These are phyloP conservation scores for Lepidurus apus DNA, from an alignment of 1,140 invertebrate species.

Conservation along the genomic window DNA sequence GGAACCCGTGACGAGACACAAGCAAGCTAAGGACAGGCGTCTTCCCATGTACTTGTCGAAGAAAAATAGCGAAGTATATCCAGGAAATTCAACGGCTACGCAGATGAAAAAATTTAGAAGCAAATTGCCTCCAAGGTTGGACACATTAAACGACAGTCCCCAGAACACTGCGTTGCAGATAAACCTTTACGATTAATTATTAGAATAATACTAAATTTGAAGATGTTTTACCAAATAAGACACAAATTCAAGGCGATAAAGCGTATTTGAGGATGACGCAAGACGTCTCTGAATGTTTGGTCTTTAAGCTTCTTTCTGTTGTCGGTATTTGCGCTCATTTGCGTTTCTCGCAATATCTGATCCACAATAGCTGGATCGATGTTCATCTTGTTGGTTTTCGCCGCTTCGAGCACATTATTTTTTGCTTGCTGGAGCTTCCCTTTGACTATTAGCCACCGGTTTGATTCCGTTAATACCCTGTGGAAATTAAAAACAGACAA, in stretches of 20 bases:
- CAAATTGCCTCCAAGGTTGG: constrained; percentile 31
- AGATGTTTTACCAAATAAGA: not conserved
- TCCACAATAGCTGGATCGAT: not conserved
- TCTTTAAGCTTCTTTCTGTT: not conserved
- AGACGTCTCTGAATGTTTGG: not conserved
- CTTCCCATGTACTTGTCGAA: constrained; percentile 30
- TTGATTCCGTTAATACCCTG: constrained; percentile 45
- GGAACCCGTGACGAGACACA: constrained; percentile 24
- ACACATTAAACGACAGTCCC: constrained; percentile 31
- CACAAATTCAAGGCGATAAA: not conserved
- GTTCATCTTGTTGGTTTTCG: constrained; percentile 38
- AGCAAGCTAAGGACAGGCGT: not conserved
- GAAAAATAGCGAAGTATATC: constrained; percentile 28
- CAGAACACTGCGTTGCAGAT: constrained; percentile 31
- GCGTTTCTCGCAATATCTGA: not conserved
- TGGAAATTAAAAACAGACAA: not conserved
- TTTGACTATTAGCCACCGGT: constrained; percentile 46
- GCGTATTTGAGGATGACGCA: not conserved
- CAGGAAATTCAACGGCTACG: constrained; percentile 30
- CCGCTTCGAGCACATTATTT: constrained; percentile 39
- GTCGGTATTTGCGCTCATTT: not conserved
- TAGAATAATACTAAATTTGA: not conserved
- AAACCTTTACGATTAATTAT: constrained; percentile 26
- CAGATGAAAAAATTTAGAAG: constrained; percentile 11
- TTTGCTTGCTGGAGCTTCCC: constrained; percentile 43